Conservation (phyloP, 2,113 vertebrate species). For the Podarcis raffonei region DNA sequence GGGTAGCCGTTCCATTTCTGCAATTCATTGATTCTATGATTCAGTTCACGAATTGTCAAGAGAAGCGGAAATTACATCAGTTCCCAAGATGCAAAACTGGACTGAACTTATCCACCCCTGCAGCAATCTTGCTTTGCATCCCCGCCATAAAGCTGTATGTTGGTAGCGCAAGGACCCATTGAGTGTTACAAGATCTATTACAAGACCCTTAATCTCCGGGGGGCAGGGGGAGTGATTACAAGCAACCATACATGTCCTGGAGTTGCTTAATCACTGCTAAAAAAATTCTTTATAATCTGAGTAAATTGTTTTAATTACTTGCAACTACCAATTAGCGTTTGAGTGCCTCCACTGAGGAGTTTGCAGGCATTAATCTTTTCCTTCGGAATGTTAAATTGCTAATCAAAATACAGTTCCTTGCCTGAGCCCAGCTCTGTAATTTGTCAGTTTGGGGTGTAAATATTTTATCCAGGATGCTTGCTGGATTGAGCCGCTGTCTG, state of each 20-base stretch:
- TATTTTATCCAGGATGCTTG: constrained; percentile 16
- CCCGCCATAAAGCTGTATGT: constrained; percentile 61
- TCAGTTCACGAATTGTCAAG: background rate
- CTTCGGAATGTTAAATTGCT: constrained; percentile 62
- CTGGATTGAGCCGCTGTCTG: background rate
- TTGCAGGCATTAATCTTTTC: constrained; percentile 72
- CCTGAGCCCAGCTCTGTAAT: constrained; percentile 42
- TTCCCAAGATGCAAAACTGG: no score
- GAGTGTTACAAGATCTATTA: constrained; percentile 72
- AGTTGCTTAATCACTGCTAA: constrained; percentile 84
- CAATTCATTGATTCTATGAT: no score
- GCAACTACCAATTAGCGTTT: constrained; percentile 82
- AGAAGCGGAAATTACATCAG: constrained; percentile 5
- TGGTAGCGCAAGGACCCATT: constrained; percentile 69
- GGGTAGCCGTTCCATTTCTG: no score
- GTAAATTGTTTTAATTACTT: constrained; percentile 84
- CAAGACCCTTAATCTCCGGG: constrained; percentile 76
- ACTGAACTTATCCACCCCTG: no score
- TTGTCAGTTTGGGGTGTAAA: constrained; percentile 28
- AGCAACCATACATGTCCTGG: constrained; percentile 75
- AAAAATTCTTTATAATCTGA: constrained; percentile 85
- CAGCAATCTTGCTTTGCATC: constrained; percentile 66
- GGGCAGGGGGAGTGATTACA: constrained; percentile 78
- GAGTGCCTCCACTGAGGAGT: constrained; percentile 76
- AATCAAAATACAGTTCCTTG: constrained; percentile 62